A percentile compares a stretch with the other conserved stretches of the same genome.
Evolutionary conservation across 2,888 invertebrate genomes (phyloP).

Genomic region (Agriopis aurantiaria): DNA sequence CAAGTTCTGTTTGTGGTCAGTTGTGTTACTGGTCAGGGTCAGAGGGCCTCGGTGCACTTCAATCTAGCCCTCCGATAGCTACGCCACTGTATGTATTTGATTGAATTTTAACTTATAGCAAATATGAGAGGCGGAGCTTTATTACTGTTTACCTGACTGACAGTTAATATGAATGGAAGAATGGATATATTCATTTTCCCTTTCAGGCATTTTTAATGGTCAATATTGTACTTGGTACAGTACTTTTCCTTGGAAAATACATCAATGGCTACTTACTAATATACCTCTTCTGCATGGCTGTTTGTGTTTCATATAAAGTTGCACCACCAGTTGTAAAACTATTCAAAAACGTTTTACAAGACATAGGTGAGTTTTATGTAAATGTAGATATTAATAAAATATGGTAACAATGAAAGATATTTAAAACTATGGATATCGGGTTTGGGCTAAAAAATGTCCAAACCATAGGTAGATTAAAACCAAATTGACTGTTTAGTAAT

Average conservation of each 20-base stretch:
- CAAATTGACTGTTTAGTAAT: too few relatives aligned
- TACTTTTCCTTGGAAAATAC: constrained; percentile 71
- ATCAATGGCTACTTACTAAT: constrained; percentile 71
- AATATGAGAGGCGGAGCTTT: background rate
- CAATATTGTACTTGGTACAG: constrained; percentile 67
- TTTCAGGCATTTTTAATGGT: constrained; percentile 79
- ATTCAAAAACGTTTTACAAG: constrained; percentile 70
- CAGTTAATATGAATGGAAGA: background rate
- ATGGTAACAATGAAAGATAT: background rate
- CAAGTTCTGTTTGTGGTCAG: too few relatives aligned
- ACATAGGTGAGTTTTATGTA: constrained; percentile 65
- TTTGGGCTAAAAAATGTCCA: too few relatives aligned
- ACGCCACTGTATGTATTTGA: too few relatives aligned
- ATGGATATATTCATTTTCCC: background rate
- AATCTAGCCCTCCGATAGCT: too few relatives aligned
- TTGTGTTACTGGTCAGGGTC: too few relatives aligned
- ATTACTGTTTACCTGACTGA: background rate
- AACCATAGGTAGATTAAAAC: too few relatives aligned
- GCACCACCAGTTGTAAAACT: constrained; percentile 63
- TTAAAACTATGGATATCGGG: too few relatives aligned
- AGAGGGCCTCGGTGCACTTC: too few relatives aligned
- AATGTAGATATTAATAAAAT: too few relatives aligned
- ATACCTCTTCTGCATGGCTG: constrained; percentile 66
- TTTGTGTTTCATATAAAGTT: constrained; percentile 67
- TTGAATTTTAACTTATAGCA: too few relatives aligned